These are phyloP conservation scores for Rhinophrynus dorsalis DNA, from an alignment of 2,797 vertebrate genomes.

Conservation along the genomic window DNA sequence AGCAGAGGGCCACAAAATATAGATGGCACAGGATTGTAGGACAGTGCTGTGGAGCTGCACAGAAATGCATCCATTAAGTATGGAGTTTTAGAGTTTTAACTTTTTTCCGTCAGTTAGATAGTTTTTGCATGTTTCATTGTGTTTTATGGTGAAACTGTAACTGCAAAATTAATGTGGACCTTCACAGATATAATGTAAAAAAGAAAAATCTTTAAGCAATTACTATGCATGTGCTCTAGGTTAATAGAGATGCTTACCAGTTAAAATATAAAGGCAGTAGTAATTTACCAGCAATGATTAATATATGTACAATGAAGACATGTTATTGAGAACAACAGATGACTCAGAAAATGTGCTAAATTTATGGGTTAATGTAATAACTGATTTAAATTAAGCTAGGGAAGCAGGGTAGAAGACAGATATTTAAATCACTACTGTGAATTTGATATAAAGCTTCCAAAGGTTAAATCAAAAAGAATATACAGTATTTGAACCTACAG, in stretches of 20 bases:
- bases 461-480: conserved; percentile 21
- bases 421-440: not conserved
- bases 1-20: too few relatives aligned
- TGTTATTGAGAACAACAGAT: not conserved
- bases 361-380: not conserved
- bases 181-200: too few relatives aligned
- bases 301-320: not conserved
- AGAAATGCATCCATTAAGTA: too few relatives aligned
- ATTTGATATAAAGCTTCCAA: not conserved
- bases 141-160: not conserved
- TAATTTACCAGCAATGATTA: not conserved
- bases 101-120: too few relatives aligned
- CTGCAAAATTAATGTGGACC: not conserved
- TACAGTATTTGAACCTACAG: not conserved
- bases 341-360: not conserved
- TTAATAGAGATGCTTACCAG: too few relatives aligned
- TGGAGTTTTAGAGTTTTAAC: too few relatives aligned
- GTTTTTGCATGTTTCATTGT: too few relatives aligned
- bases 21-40: too few relatives aligned
- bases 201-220: not conserved
- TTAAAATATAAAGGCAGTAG: not conserved
- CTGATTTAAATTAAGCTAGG: not conserved
- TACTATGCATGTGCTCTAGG: not conserved
- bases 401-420: not conserved
- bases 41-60: too few relatives aligned